Conservation (phyloP, 2,113 vertebrate species). For the Tragelaphus imberbis region DNA sequence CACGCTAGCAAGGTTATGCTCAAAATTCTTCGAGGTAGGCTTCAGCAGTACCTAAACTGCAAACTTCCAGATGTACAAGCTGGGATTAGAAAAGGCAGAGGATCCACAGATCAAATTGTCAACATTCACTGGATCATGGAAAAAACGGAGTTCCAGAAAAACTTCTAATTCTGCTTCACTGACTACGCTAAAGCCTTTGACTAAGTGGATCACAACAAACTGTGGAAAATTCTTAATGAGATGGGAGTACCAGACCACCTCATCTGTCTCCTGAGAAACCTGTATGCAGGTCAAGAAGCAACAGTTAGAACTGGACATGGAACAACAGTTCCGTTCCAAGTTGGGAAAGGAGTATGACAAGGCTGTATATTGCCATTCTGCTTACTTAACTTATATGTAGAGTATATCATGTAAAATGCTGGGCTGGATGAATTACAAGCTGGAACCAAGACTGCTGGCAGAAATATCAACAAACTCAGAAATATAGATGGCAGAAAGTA, state of each 20-base stretch:
- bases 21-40: not conserved
- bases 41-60: not conserved
- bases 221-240: not conserved
- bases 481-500: not conserved
- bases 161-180: not conserved
- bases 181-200: not conserved
- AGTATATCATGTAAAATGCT: not conserved
- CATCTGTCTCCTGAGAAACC: not conserved
- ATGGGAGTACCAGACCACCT: not conserved
- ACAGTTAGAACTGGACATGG: not conserved
- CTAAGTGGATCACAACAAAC: not conserved
- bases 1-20: not conserved
- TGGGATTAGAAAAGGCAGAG: not conserved
- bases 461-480: not conserved
- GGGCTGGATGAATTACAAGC: not conserved
- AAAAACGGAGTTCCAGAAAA: not conserved
- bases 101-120: not conserved
- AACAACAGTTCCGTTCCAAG: not conserved
- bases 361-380: not conserved
- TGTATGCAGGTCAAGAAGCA: not conserved
- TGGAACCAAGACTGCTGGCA: not conserved
- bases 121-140: not conserved
- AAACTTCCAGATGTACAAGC: not conserved
- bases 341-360: not conserved
- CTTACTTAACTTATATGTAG: not conserved